Percentiles rank a stretch among this genome's conserved stretches.
These are phyloP conservation scores for Erebia ligea DNA, from an alignment of 2,888 invertebrate species.

Conservation along the genomic window DNA sequence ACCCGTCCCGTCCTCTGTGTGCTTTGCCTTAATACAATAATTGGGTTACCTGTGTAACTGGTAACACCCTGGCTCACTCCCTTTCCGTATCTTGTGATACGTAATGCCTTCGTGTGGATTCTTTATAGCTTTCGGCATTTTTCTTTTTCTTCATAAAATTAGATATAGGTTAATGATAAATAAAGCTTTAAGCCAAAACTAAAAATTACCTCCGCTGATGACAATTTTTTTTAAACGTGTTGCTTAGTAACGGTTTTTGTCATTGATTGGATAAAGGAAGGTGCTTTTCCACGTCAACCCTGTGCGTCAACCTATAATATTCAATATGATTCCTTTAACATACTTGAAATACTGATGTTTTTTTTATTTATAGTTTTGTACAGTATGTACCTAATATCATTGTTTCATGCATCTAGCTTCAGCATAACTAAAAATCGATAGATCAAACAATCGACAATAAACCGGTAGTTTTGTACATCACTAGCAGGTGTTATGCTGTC, in stretches of 20 bases:
- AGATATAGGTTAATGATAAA: constrained; percentile 34
- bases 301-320: background rate
- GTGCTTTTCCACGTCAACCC: background rate
- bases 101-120: constrained; percentile 63
- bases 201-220: background rate
- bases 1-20: too few species aligned
- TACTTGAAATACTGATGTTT: too few species aligned
- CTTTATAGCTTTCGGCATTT: constrained; percentile 65
- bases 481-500: background rate
- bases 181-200: constrained; percentile 7
- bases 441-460: too few species aligned
- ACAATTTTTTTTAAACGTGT: constrained; percentile 28
- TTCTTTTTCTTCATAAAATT: constrained; percentile 41
- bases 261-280: background rate
- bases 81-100: constrained; percentile 60
- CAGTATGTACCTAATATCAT: too few species aligned
- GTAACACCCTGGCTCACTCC: constrained; percentile 70
- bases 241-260: constrained; percentile 37
- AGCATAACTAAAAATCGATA: background rate
- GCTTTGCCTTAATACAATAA: background rate
- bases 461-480: background rate
- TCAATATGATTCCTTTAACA: too few species aligned
- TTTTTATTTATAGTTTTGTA: too few species aligned
- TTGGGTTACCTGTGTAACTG: constrained; percentile 69
- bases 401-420: too few species aligned